Evolutionary conservation across 2,797 vertebrate genomes (phyloP).

Genomic region (Basileuterus tristriatus): DNA sequence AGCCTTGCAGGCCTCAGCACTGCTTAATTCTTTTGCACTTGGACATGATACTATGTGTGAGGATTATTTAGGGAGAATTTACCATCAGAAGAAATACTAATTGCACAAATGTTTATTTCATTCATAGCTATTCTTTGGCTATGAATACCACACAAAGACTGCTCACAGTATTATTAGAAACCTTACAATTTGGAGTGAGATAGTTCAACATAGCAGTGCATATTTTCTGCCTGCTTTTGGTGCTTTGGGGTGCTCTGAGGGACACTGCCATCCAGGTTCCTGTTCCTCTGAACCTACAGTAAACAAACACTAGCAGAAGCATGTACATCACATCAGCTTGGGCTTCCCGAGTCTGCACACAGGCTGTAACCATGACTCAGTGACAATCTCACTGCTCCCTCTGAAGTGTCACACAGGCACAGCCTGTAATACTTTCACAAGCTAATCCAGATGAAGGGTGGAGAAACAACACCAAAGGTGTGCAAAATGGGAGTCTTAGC

Average conservation of each 20-base stretch:
- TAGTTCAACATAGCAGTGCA: neutral
- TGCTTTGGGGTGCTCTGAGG: neutral
- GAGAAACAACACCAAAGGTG: neutral
- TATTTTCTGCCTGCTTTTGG: neutral
- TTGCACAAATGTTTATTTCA: neutral
- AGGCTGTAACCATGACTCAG: neutral
- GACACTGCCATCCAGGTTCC: neutral
- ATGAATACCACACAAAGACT: neutral
- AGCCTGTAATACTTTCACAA: neutral
- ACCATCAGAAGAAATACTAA: neutral
- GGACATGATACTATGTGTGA: neutral
- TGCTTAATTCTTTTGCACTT: neutral
- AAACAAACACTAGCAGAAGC: neutral
- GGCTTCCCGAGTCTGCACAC: neutral
- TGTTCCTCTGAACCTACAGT: neutral
- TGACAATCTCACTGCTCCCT: neutral
- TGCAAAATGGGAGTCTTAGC: neutral
- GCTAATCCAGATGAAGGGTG: neutral
- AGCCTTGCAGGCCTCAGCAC: neutral
- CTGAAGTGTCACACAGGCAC: neutral
- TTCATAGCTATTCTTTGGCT: neutral
- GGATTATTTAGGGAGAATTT: neutral
- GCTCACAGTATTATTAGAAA: neutral
- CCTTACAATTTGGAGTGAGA: rapidly evolving
- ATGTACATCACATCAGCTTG: rapidly evolving